A percentile compares a stretch with the other conserved stretches of the same genome.
phyloP scores from a whole-genome alignment of 2,113 vertebrate species.

The Barbus barbus region DNA sequence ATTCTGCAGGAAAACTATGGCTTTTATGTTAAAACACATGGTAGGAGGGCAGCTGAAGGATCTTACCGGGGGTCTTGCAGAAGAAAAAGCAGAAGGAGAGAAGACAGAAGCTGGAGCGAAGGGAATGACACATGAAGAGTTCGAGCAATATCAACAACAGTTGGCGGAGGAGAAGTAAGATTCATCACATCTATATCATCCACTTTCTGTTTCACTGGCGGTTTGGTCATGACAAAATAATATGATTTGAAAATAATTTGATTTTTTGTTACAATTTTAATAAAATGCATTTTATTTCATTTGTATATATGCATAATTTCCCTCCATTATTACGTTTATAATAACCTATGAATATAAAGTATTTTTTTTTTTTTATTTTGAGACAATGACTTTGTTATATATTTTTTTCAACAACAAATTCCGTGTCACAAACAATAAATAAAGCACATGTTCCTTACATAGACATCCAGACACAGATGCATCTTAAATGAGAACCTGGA shows the following conservation, averaged over 20 bases:
- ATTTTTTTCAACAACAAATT: neutral
- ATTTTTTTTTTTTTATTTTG: too few relatives aligned
- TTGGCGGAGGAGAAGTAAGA: constrained; percentile 96
- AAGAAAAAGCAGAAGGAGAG: constrained; percentile 88
- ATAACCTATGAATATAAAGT: neutral
- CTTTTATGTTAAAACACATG: constrained; percentile 97
- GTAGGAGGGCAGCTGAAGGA: constrained; percentile 96
- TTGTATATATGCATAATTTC: neutral
- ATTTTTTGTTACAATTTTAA: neutral
- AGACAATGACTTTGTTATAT: too few relatives aligned
- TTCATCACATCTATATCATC: neutral
- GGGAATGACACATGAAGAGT: constrained; percentile 97
- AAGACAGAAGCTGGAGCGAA: constrained; percentile 86
- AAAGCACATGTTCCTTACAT: neutral
- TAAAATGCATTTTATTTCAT: neutral
- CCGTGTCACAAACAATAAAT: neutral
- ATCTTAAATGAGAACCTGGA: neutral
- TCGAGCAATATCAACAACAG: constrained; percentile 95
- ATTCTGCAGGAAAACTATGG: constrained; percentile 73
- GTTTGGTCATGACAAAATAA: neutral
- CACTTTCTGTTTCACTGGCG: neutral
- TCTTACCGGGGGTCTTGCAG: constrained; percentile 88
- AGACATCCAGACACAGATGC: neutral
- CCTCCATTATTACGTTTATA: neutral
- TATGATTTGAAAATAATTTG: too few relatives aligned